phyloP scores from a whole-genome alignment of 1,140 invertebrate genomes.

The Homarus americanus region DNA sequence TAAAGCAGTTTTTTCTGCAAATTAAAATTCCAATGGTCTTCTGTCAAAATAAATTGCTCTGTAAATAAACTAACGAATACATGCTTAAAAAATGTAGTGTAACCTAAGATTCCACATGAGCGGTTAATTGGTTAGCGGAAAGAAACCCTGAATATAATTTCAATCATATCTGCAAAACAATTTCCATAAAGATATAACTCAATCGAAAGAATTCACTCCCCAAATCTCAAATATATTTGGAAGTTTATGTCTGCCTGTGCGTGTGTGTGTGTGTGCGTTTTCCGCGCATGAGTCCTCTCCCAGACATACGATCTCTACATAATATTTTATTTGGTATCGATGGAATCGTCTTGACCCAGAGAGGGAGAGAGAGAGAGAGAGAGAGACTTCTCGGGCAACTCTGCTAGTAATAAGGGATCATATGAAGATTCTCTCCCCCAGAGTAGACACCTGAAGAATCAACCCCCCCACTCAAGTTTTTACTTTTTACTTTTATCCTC shows the following conservation, averaged over 20 bases:
- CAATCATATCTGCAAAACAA: background rate
- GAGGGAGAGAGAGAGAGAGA: conserved; percentile 20
- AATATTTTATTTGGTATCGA: too few relatives aligned
- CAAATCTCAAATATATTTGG: background rate
- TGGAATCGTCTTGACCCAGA: background rate
- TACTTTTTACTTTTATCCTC: too few relatives aligned
- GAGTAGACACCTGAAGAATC: too few relatives aligned
- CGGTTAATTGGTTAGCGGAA: too few relatives aligned
- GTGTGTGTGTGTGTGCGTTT: conserved; percentile 6
- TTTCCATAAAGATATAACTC: background rate
- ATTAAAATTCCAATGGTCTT: too few relatives aligned
- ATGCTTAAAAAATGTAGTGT: background rate
- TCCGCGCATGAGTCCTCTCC: too few relatives aligned
- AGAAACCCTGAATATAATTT: background rate
- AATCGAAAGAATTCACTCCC: background rate
- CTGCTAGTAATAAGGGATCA: background rate
- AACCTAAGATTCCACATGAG: too few relatives aligned
- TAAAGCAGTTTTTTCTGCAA: too few relatives aligned
- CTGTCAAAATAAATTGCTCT: too few relatives aligned
- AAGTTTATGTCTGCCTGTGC: background rate
- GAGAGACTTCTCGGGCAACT: background rate
- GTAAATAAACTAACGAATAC: background rate
- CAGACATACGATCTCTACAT: too few relatives aligned
- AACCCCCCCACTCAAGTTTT: too few relatives aligned
- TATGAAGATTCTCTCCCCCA: too few relatives aligned